Conservation (phyloP, 2,113 vertebrate species). For the Oreotragus oreotragus region DNA sequence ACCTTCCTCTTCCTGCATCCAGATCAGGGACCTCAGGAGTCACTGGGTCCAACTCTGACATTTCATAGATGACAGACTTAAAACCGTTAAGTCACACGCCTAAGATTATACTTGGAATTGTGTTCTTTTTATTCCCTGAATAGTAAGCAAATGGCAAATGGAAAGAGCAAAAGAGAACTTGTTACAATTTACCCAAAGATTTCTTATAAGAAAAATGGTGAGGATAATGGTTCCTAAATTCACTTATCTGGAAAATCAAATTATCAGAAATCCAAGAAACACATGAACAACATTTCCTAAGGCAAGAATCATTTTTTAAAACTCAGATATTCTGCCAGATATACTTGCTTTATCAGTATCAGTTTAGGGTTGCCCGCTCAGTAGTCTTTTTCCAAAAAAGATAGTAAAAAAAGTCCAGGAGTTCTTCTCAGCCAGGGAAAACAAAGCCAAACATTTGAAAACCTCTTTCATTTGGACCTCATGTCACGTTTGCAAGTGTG, state of each 20-base stretch:
- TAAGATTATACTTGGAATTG: neutral
- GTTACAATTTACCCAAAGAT: neutral
- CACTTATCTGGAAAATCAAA: neutral
- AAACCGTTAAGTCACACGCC: neutral
- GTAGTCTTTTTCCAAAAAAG: neutral
- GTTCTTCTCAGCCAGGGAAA: neutral
- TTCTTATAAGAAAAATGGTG: neutral
- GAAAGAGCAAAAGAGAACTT: neutral
- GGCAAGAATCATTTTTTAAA: neutral
- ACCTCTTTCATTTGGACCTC: neutral
- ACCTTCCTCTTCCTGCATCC: neutral
- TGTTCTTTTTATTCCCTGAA: neutral
- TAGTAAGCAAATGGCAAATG: neutral
- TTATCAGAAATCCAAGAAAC: neutral
- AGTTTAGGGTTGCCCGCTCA: neutral
- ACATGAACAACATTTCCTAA: neutral
- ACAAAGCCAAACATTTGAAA: neutral
- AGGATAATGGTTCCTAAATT: neutral
- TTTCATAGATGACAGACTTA: neutral
- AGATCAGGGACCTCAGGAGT: neutral
- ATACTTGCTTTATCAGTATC: neutral
- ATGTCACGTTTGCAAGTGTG: neutral
- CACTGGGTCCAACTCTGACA: neutral
- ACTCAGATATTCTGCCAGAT: neutral
- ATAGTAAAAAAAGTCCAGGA: neutral